Evolutionary conservation across 2,888 invertebrate species (phyloP).

Genomic region (Charanyca ferruginea): DNA sequence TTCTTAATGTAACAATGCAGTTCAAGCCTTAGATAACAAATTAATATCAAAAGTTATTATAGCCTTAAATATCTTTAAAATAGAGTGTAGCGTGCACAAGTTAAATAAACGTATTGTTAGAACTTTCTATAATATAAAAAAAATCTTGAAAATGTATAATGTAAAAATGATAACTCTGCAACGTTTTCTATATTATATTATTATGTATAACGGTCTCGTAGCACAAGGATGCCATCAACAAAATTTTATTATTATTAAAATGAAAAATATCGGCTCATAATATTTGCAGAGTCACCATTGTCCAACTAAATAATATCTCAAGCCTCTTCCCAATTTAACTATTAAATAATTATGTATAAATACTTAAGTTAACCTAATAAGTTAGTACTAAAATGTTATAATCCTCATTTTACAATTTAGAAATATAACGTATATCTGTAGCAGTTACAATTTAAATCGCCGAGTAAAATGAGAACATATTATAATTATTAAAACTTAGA

Average conservation of each 20-base stretch:
- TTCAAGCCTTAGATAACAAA: slow-evolving; percentile 38
- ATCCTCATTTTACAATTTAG: slow-evolving; percentile 62
- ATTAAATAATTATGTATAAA: slow-evolving; percentile 65
- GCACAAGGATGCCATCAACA: background rate
- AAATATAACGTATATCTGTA: slow-evolving; percentile 54
- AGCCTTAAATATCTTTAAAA: slow-evolving; percentile 30
- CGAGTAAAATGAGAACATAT: background rate
- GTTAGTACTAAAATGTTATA: slow-evolving; percentile 63
- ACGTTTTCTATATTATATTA: slow-evolving; percentile 15
- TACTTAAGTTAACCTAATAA: slow-evolving; percentile 64
- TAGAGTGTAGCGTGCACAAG: slow-evolving; percentile 40
- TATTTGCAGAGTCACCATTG: slow-evolving; percentile 45
- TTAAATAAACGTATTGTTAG: slow-evolving; percentile 32
- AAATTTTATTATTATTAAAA: slow-evolving; percentile 2
- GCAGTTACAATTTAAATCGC: slow-evolving; percentile 44
- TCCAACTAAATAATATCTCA: slow-evolving; percentile 57
- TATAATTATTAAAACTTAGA: background rate
- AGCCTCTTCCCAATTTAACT: slow-evolving; percentile 68
- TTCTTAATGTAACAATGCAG: slow-evolving; percentile 18
- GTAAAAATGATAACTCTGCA: slow-evolving; percentile 49
- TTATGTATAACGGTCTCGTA: slow-evolving; percentile 1
- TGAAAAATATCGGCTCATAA: background rate
- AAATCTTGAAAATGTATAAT: slow-evolving; percentile 34
- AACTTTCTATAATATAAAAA: slow-evolving; percentile 30
- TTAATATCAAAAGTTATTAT: slow-evolving; percentile 23